A percentile compares a stretch with the other conserved stretches of the same genome.
These are phyloP conservation scores for Drosophila ochracea DNA, from an alignment of 2,888 invertebrate species.

Conservation along the genomic window DNA sequence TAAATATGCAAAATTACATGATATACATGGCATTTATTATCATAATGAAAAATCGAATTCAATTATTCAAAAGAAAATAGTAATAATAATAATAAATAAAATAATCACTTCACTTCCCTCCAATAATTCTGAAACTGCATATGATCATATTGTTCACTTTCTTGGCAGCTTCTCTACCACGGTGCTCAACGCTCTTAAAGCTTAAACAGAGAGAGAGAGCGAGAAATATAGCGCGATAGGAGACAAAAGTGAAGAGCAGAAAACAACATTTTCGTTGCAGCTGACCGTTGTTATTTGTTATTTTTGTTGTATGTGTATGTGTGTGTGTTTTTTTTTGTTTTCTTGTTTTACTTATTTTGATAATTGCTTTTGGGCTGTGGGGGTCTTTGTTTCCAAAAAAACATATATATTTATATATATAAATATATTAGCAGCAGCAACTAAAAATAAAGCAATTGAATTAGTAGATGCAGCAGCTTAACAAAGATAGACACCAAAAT, in stretches of 20 bases:
- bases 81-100: not conserved
- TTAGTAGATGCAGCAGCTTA: slow-evolving; percentile 6
- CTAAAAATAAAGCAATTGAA: slow-evolving; percentile 52
- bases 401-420: slow-evolving; percentile 7
- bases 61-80: not conserved
- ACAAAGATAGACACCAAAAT: slow-evolving; percentile 21
- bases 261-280: slow-evolving; percentile 67
- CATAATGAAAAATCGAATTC: not conserved
- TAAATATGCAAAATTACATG: not conserved
- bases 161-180: slow-evolving; percentile 23
- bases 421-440: slow-evolving; percentile 32
- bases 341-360: slow-evolving; percentile 43
- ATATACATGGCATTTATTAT: not conserved
- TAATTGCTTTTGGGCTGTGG: slow-evolving; percentile 42
- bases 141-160: not conserved
- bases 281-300: slow-evolving; percentile 51
- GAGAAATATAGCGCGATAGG: not conserved
- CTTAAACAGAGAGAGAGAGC: not conserved
- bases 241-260: slow-evolving; percentile 29
- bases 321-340: slow-evolving; percentile 20
- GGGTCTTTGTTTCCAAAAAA: slow-evolving; percentile 56
- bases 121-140: not conserved
- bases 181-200: slow-evolving; percentile 29
- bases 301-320: slow-evolving; percentile 1
- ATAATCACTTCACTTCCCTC: not conserved